A percentile compares a stretch with the other conserved stretches of the same genome.
These are phyloP conservation scores for Macropis europaea DNA, from an alignment of 2,888 invertebrate genomes.

Conservation along the genomic window DNA sequence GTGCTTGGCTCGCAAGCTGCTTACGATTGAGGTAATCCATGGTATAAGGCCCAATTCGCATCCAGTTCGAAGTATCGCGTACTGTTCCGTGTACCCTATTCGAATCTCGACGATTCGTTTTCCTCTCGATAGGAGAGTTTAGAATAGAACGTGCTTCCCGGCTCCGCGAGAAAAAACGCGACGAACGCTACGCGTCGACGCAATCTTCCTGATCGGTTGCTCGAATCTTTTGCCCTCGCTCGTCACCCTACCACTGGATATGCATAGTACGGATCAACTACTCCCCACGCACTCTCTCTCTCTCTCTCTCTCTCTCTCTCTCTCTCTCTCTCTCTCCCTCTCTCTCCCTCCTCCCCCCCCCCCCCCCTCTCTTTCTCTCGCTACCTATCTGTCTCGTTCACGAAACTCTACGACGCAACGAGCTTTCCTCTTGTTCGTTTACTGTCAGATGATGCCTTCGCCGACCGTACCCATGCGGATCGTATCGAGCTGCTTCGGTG, in stretches of 20 bases:
- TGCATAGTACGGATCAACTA: slow-evolving; percentile 3
- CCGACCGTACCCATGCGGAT: too few species aligned
- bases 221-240: slow-evolving; percentile 1
- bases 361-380: too few species aligned
- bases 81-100: slow-evolving; percentile 35
- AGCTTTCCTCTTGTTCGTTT: too few species aligned
- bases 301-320: slow-evolving; percentile 7
- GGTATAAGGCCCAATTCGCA: slow-evolving; percentile 67
- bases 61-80: slow-evolving; percentile 59
- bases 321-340: neutral
- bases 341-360: too few species aligned
- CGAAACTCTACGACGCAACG: too few species aligned
- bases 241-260: neutral
- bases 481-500: too few species aligned
- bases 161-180: slow-evolving; percentile 11
- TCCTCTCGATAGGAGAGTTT: slow-evolving; percentile 27
- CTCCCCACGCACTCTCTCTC: neutral
- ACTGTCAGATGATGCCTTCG: too few species aligned
- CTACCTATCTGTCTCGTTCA: neutral
- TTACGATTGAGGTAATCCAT: slow-evolving; percentile 66
- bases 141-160: slow-evolving; percentile 30
- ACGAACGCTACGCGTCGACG: neutral
- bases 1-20: slow-evolving; percentile 57
- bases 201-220: neutral
- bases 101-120: slow-evolving; percentile 22